Percentiles rank a stretch among this genome's conserved stretches.
Conservation (phyloP, 1,140 invertebrate genomes). For the Pentalonia nigronervosa region DNA sequence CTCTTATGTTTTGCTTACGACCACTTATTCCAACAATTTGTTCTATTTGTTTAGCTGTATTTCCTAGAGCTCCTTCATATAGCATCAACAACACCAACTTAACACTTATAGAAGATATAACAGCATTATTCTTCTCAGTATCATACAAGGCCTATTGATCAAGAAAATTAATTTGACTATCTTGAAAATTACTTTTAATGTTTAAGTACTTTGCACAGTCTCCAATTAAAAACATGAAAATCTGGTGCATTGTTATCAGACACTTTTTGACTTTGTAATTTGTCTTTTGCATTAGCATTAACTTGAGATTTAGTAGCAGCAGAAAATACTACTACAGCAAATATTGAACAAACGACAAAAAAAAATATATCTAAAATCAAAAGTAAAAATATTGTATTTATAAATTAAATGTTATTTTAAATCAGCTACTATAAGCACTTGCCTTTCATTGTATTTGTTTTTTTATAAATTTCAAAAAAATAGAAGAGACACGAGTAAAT, state of each 20-base stretch:
- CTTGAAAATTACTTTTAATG: constrained; percentile 15
- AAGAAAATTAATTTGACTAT: constrained; percentile 23
- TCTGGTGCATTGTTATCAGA: neutral
- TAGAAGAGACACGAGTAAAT: neutral
- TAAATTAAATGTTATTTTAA: neutral
- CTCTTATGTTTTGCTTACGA: constrained; percentile 53
- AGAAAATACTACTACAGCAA: neutral
- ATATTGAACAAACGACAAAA: neutral
- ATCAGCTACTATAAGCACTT: neutral
- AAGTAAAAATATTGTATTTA: neutral
- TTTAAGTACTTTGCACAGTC: constrained; percentile 66
- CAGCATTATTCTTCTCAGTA: constrained; percentile 68
- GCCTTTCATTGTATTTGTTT: constrained; percentile 28
- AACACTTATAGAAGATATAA: constrained; percentile 82
- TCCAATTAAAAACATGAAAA: constrained; percentile 71
- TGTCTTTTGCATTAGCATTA: neutral
- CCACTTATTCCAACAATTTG: constrained; percentile 60
- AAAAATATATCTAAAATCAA: constrained; percentile 32
- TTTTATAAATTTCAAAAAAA: neutral
- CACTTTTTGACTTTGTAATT: neutral
- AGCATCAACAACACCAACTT: constrained; percentile 78
- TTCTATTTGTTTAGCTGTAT: constrained; percentile 71
- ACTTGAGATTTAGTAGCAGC: neutral
- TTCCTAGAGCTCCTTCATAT: constrained; percentile 73
- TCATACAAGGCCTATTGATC: constrained; percentile 62